phyloP scores from a whole-genome alignment of 2,888 invertebrate genomes.

The Epinotia bilunana region DNA sequence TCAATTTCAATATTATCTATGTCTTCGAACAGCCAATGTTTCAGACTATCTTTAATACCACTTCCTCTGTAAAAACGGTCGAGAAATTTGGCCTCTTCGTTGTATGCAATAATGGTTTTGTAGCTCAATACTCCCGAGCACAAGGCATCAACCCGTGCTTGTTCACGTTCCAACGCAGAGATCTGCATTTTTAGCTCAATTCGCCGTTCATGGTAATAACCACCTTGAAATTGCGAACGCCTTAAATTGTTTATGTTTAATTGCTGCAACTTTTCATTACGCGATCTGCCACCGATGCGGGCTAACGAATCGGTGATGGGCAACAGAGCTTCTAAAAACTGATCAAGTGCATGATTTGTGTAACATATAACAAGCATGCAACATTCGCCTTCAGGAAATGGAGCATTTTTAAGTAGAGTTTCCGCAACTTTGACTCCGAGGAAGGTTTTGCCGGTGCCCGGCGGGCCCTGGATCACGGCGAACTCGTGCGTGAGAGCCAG shows the following conservation, averaged over 20 bases:
- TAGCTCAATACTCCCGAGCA: constrained; percentile 59
- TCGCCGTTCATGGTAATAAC: constrained; percentile 57
- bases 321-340: constrained; percentile 89
- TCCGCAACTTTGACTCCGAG: constrained; percentile 89
- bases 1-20: constrained; percentile 28
- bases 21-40: constrained; percentile 66
- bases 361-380: constrained; percentile 91
- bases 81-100: constrained; percentile 52
- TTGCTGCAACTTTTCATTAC: constrained; percentile 74
- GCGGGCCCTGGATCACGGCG: constrained; percentile 92
- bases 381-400: constrained; percentile 48
- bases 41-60: constrained; percentile 53
- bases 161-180: constrained; percentile 53
- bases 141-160: constrained; percentile 58
- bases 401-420: constrained; percentile 84
- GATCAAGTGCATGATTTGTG: constrained; percentile 94
- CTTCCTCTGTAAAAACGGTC: constrained; percentile 50
- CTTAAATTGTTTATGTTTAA: constrained; percentile 75
- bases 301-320: constrained; percentile 84
- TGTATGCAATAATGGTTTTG: constrained; percentile 46
- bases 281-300: constrained; percentile 88
- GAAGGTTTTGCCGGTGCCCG: constrained; percentile 94
- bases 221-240: constrained; percentile 38
- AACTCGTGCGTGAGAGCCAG: constrained; percentile 89
- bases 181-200: constrained; percentile 52